Evolutionary conservation across 1,140 invertebrate species (phyloP).

Genomic region (Ylistrum balloti): DNA sequence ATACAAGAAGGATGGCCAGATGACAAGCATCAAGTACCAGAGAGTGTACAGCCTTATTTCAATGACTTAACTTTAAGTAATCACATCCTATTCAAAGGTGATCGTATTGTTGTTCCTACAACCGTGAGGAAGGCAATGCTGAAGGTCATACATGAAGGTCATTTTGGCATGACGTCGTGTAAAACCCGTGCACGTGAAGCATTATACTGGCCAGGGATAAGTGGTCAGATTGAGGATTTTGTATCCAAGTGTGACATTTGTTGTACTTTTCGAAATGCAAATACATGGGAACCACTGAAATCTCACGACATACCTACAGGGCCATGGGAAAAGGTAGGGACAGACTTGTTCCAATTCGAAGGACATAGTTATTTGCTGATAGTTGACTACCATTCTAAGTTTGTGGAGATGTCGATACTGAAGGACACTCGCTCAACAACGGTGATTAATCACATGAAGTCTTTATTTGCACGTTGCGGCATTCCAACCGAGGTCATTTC

Average conservation of each 20-base stretch:
- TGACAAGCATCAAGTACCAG: not conserved
- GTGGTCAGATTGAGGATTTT: constrained; percentile 39
- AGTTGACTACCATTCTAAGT: constrained; percentile 67
- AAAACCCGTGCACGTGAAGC: constrained; percentile 50
- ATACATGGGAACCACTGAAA: constrained; percentile 54
- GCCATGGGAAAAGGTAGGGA: constrained; percentile 74
- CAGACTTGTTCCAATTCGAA: constrained; percentile 78
- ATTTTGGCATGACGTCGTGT: constrained; percentile 72
- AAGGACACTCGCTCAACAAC: not conserved
- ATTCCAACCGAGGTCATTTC: constrained; percentile 58
- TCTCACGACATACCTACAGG: constrained; percentile 63
- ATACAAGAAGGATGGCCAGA: too few species aligned
- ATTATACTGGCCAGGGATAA: constrained; percentile 55
- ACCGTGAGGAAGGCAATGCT: not conserved
- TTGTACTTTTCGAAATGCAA: not conserved
- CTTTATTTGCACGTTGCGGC: constrained; percentile 59
- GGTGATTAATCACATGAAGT: constrained; percentile 55
- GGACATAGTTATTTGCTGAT: constrained; percentile 77
- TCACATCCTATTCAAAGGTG: not conserved
- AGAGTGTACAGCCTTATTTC: not conserved
- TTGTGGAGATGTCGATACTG: constrained; percentile 6
- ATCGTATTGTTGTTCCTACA: constrained; percentile 29
- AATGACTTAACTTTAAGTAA: not conserved
- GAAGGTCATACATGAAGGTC: constrained; percentile 69
- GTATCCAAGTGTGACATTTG: constrained; percentile 42